phyloP scores from a whole-genome alignment of 2,888 invertebrate species.

The Tortrix viridana region DNA sequence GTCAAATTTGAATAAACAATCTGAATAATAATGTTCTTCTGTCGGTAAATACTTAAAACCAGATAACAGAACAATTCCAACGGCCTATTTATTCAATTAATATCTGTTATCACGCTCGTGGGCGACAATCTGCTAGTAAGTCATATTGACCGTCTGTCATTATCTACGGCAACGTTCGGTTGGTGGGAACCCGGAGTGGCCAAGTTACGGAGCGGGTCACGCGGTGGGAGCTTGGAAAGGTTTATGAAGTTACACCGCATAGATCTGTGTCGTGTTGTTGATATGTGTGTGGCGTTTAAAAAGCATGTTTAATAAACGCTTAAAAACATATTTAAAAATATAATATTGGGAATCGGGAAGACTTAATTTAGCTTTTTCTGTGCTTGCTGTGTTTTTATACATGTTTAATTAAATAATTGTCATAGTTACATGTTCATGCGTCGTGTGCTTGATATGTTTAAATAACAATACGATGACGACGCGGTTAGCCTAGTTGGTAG shows the following conservation, averaged over 20 bases:
- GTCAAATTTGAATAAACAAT: neutral
- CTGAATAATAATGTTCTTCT: neutral
- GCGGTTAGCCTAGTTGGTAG: too few relatives aligned
- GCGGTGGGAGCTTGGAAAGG: neutral
- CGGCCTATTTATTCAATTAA: constrained; percentile 33
- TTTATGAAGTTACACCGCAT: neutral
- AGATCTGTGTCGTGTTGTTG: neutral
- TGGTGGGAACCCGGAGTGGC: constrained; percentile 22
- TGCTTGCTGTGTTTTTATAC: too few relatives aligned
- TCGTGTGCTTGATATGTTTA: too few relatives aligned
- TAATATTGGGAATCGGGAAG: too few relatives aligned
- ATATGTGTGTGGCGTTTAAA: too few relatives aligned
- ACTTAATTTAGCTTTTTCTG: too few relatives aligned
- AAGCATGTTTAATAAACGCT: too few relatives aligned
- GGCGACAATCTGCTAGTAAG: constrained; percentile 13
- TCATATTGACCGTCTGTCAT: constrained; percentile 25
- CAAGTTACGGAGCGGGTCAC: constrained; percentile 5
- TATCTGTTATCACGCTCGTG: constrained; percentile 26
- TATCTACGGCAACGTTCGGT: constrained; percentile 17
- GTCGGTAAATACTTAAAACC: constrained; percentile 12
- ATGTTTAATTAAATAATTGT: too few relatives aligned
- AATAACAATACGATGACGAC: too few relatives aligned
- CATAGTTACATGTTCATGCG: too few relatives aligned
- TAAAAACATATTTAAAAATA: too few relatives aligned
- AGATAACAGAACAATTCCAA: constrained; percentile 8